Percentiles rank a stretch among this genome's conserved stretches.
These are phyloP conservation scores for Brachirus orientalis DNA, from an alignment of 2,113 vertebrate genomes.

Conservation along the genomic window DNA sequence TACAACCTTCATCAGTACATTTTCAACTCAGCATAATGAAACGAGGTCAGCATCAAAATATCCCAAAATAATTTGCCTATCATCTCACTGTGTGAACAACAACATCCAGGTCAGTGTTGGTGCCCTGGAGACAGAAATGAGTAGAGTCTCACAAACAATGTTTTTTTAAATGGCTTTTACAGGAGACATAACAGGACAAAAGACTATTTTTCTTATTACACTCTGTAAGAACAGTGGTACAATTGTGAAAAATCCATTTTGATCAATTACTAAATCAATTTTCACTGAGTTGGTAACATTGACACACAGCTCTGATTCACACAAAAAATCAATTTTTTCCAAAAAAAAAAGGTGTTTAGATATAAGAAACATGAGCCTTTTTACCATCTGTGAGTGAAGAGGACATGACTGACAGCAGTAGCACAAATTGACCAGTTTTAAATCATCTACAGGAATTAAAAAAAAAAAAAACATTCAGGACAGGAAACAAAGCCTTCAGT, in stretches of 20 bases:
- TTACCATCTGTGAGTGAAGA: slow-evolving; percentile 14
- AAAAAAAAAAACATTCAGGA: slow-evolving; percentile 9
- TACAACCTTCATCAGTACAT: too few relatives aligned
- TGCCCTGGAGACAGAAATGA: too few relatives aligned
- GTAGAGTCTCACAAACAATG: too few relatives aligned
- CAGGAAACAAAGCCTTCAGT: slow-evolving; percentile 3
- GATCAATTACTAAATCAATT: slow-evolving; percentile 25
- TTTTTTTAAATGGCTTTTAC: slow-evolving; percentile 50
- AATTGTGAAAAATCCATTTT: slow-evolving; percentile 27
- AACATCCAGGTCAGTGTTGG: too few relatives aligned
- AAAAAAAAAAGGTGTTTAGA: slow-evolving; percentile 15
- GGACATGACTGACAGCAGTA: not conserved
- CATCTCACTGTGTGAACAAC: too few relatives aligned
- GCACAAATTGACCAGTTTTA: slow-evolving; percentile 12
- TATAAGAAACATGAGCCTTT: not conserved
- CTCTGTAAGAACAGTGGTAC: slow-evolving; percentile 22
- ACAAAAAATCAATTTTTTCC: slow-evolving; percentile 16
- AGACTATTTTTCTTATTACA: slow-evolving; percentile 26
- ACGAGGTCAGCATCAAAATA: too few relatives aligned
- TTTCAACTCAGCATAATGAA: too few relatives aligned
- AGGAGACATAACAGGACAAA: slow-evolving; percentile 21
- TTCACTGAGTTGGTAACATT: not conserved
- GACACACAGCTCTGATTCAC: slow-evolving; percentile 25
- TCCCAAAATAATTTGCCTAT: too few relatives aligned
- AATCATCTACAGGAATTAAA: slow-evolving; percentile 10